Evolutionary conservation across 1,140 invertebrate species (phyloP).

Genomic region (Drosophila pectinifera): DNA sequence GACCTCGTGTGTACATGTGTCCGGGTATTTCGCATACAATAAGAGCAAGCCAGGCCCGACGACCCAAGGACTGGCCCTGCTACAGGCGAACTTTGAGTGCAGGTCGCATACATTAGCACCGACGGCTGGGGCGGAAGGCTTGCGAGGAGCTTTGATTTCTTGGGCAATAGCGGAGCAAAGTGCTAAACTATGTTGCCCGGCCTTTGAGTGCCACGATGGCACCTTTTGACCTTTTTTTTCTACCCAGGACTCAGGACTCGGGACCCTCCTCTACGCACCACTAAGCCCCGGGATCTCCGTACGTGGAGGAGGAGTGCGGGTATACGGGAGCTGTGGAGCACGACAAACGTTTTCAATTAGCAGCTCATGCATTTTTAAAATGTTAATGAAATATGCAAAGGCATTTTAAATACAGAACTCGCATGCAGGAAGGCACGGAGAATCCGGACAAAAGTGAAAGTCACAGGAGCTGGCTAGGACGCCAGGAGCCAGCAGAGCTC

Average conservation of each 20-base stretch:
- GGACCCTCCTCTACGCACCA: constrained; percentile 57
- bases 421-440: constrained; percentile 34
- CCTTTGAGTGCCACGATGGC: constrained; percentile 68
- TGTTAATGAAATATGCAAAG: constrained; percentile 80
- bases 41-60: constrained; percentile 30
- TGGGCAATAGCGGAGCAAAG: constrained; percentile 68
- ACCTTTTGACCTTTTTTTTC: constrained; percentile 67
- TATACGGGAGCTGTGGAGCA: constrained; percentile 43
- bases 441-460: constrained; percentile 63
- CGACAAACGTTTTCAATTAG: constrained; percentile 85
- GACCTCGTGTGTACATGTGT: constrained; percentile 36
- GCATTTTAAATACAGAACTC: constrained; percentile 69
- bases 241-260: not conserved
- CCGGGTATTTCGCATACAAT: constrained; percentile 67
- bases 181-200: constrained; percentile 84
- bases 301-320: constrained; percentile 25
- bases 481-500: constrained; percentile 27
- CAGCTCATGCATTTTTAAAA: constrained; percentile 83
- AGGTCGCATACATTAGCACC: constrained; percentile 76
- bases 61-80: constrained; percentile 40
- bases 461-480: constrained; percentile 39
- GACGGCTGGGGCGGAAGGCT: constrained; percentile 29
- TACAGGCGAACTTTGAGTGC: constrained; percentile 75
- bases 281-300: constrained; percentile 19
- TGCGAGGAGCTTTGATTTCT: constrained; percentile 73